Evolutionary conservation across 2,797 vertebrate genomes (phyloP).

Genomic region (Notolabrus celidotus): DNA sequence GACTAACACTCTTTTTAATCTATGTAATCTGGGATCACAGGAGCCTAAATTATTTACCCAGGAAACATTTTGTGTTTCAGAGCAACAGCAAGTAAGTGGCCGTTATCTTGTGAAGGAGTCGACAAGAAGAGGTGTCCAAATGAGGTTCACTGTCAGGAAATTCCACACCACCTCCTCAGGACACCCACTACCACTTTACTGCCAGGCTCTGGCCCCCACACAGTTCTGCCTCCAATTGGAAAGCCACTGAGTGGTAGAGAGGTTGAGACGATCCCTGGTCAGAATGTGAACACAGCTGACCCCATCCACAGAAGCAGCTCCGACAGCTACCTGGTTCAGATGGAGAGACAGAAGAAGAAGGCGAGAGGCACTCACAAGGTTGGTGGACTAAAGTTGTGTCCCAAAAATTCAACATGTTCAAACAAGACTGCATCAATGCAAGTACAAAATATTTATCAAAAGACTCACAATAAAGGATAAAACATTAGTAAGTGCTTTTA

Average conservation of each 20-base stretch:
- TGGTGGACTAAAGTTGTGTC: conserved; percentile 25
- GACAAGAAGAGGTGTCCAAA: conserved; percentile 39
- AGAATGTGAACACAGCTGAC: conserved; percentile 18
- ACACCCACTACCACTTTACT: conserved; percentile 45
- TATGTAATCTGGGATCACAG: neutral
- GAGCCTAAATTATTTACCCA: neutral
- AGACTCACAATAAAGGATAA: too few relatives aligned
- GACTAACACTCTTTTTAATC: neutral
- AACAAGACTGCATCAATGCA: too few relatives aligned
- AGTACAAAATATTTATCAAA: too few relatives aligned
- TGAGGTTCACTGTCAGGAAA: conserved; percentile 43
- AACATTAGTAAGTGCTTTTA: too few relatives aligned
- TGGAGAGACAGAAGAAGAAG: conserved; percentile 81
- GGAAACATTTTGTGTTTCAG: conserved; percentile 48
- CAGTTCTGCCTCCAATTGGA: conserved; percentile 82
- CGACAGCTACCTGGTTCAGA: conserved; percentile 82
- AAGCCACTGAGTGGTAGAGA: conserved; percentile 51
- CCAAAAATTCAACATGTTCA: neutral
- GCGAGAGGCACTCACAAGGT: conserved; percentile 83
- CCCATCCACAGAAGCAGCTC: conserved; percentile 77
- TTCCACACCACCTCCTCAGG: conserved; percentile 47
- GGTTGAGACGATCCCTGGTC: conserved; percentile 32
- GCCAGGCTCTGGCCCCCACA: conserved; percentile 40
- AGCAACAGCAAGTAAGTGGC: conserved; percentile 21
- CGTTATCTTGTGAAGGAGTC: conserved; percentile 19